Percentiles rank a stretch among this genome's conserved stretches.
phyloP scores from a whole-genome alignment of 2,113 vertebrate genomes.

The Tyto alba region DNA sequence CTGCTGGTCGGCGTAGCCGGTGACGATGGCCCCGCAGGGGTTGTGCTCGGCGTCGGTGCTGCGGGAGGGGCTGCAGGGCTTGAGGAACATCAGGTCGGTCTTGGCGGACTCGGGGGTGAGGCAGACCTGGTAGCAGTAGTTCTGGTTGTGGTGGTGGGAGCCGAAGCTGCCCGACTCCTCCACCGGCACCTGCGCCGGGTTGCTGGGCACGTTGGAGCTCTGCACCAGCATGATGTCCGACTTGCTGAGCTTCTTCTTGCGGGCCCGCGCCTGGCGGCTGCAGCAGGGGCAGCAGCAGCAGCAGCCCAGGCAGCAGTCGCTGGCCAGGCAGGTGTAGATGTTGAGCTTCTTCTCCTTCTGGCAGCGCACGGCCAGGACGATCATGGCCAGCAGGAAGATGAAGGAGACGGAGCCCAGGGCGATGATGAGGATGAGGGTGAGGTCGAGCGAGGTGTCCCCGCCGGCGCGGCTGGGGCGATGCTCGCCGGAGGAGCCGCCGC shows the following conservation, averaged over 20 bases:
- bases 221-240: constrained; percentile 98
- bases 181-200: constrained; percentile 80
- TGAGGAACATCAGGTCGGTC: constrained; percentile 98
- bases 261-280: constrained; percentile 85
- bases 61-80: constrained; percentile 91
- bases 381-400: constrained; percentile 95
- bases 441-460: constrained; percentile 84
- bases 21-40: constrained; percentile 90
- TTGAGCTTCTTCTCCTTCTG: constrained; percentile 97
- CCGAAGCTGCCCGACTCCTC: constrained; percentile 89
- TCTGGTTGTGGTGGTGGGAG: constrained; percentile 92
- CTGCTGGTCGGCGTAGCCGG: constrained; percentile 91
- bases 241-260: constrained; percentile 97
- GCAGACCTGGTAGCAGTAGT: constrained; percentile 99
- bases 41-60: constrained; percentile 90
- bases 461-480: constrained; percentile 75
- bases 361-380: constrained; percentile 92
- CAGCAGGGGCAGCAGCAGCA: constrained; percentile 87
- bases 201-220: constrained; percentile 82
- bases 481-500: constrained; percentile 50
- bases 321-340: constrained; percentile 88
- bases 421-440: constrained; percentile 95
- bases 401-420: constrained; percentile 94
- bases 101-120: constrained; percentile 97
- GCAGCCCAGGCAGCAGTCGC: constrained; percentile 88